These are phyloP conservation scores for Eupithecia vulgata DNA, from an alignment of 2,888 invertebrate genomes.

Conservation along the genomic window DNA sequence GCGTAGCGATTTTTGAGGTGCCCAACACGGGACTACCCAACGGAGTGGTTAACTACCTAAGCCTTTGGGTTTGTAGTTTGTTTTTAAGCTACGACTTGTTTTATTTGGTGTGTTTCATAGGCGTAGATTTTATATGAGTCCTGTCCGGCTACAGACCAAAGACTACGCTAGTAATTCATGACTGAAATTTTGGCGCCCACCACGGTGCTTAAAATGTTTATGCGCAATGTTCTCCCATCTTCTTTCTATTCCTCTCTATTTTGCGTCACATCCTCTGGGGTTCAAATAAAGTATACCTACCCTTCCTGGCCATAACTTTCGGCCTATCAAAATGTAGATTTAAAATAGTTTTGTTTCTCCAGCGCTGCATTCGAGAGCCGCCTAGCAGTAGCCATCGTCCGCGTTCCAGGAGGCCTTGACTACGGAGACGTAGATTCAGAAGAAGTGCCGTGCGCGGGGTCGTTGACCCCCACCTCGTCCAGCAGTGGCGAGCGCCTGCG, in stretches of 20 bases:
- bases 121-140: too few relatives aligned
- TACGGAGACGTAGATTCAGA: slow-evolving; percentile 82
- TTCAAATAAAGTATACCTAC: too few relatives aligned
- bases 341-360: slow-evolving; percentile 9
- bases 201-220: too few relatives aligned
- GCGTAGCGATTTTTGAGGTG: not conserved
- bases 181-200: too few relatives aligned
- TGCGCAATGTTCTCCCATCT: too few relatives aligned
- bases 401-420: slow-evolving; percentile 94
- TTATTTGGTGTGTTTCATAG: too few relatives aligned
- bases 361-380: slow-evolving; percentile 97
- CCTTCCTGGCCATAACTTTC: too few relatives aligned
- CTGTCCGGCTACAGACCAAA: too few relatives aligned
- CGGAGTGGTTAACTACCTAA: not conserved
- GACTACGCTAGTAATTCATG: too few relatives aligned
- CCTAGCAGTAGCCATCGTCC: slow-evolving; percentile 94
- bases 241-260: too few relatives aligned
- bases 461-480: slow-evolving; percentile 71
- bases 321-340: not conserved
- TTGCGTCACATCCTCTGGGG: too few relatives aligned
- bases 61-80: too few relatives aligned
- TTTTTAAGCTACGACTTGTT: not conserved
- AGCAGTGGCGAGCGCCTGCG: slow-evolving; percentile 75
- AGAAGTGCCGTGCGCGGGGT: slow-evolving; percentile 73
- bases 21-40: slow-evolving; percentile 13